phyloP scores from a whole-genome alignment of 1,140 invertebrate species.

The Heliconius melpomene region DNA sequence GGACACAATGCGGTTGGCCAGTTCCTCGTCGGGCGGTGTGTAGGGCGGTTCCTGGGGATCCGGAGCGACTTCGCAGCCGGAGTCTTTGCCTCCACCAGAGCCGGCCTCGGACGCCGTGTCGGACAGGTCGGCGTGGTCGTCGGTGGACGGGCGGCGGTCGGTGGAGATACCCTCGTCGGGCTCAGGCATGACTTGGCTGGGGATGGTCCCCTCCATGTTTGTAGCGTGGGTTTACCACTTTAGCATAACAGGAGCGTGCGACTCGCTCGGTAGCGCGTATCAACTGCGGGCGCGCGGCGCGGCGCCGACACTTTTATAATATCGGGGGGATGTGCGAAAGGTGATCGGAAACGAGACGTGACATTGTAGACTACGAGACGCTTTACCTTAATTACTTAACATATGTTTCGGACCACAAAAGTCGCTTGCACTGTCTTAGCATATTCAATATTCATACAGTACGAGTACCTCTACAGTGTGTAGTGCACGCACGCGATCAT shows the following conservation, averaged over 20 bases:
- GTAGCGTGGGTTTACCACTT: slow-evolving; percentile 58
- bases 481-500: slow-evolving; percentile 32
- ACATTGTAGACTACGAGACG: slow-evolving; percentile 68
- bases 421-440: slow-evolving; percentile 36
- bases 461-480: not conserved
- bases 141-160: slow-evolving; percentile 71
- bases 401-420: slow-evolving; percentile 37
- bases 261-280: slow-evolving; percentile 64
- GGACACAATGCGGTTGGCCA: slow-evolving; percentile 88
- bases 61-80: slow-evolving; percentile 84
- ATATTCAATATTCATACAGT: slow-evolving; percentile 32
- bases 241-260: slow-evolving; percentile 69
- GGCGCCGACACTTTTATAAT: slow-evolving; percentile 65
- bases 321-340: slow-evolving; percentile 73
- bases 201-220: slow-evolving; percentile 66
- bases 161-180: slow-evolving; percentile 70
- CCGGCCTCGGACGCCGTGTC: slow-evolving; percentile 83
- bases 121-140: slow-evolving; percentile 83
- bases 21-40: slow-evolving; percentile 85
- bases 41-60: slow-evolving; percentile 81
- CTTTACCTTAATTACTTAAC: slow-evolving; percentile 50
- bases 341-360: slow-evolving; percentile 67
- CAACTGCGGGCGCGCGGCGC: slow-evolving; percentile 74
- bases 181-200: slow-evolving; percentile 58
- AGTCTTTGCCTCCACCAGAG: slow-evolving; percentile 83